Conservation (phyloP, 2,888 invertebrate species). For the Vanessa cardui region DNA sequence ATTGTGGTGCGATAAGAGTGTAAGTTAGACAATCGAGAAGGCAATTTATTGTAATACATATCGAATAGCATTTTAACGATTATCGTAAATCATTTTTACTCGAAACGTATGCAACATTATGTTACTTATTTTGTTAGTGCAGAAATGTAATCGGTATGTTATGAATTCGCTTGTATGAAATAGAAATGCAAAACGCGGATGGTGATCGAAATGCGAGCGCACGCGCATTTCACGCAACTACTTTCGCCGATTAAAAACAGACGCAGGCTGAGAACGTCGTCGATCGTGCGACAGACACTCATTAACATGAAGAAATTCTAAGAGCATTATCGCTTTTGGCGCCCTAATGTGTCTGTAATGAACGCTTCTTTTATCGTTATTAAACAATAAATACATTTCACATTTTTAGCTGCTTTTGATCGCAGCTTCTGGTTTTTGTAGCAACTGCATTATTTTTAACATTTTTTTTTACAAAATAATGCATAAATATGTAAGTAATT, state of each 20-base stretch:
- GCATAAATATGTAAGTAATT: too few species aligned
- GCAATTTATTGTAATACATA: slow-evolving; percentile 31
- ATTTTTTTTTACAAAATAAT: too few species aligned
- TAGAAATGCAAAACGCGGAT: slow-evolving; percentile 44
- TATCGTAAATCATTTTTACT: background rate
- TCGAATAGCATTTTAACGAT: slow-evolving; percentile 6
- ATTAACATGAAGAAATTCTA: slow-evolving; percentile 15
- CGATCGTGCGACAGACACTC: slow-evolving; percentile 13
- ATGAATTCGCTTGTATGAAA: slow-evolving; percentile 7
- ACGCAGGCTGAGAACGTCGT: slow-evolving; percentile 20
- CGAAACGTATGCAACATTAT: background rate
- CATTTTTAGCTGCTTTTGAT: too few species aligned
- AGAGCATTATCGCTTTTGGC: background rate
- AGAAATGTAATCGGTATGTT: background rate
- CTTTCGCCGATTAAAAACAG: slow-evolving; percentile 74
- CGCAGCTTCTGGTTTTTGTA: too few species aligned
- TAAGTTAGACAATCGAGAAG: slow-evolving; percentile 26
- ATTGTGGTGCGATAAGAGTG: slow-evolving; percentile 34
- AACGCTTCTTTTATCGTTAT: background rate
- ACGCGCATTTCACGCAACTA: slow-evolving; percentile 70
- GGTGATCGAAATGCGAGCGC: slow-evolving; percentile 59
- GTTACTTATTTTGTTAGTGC: background rate
- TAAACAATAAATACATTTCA: too few species aligned
- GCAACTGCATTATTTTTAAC: too few species aligned
- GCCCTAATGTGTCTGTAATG: background rate